phyloP scores from a whole-genome alignment of 2,113 vertebrate genomes.

The Ochotona curzoniae region DNA sequence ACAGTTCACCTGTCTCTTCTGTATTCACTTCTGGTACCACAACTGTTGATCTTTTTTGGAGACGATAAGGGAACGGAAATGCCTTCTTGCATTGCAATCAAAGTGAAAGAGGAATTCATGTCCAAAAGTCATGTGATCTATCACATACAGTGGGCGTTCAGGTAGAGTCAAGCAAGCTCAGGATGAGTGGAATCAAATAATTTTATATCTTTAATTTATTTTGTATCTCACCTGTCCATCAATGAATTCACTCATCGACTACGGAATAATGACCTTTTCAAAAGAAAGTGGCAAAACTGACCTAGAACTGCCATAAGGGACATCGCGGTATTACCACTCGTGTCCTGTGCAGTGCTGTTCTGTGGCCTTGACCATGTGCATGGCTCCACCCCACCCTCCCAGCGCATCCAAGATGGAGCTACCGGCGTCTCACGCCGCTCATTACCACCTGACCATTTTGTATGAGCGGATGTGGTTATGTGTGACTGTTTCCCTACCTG shows the following conservation, averaged over 20 bases:
- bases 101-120: constrained; percentile 83
- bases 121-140: constrained; percentile 80
- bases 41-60: constrained; percentile 85
- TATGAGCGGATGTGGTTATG: constrained; percentile 44
- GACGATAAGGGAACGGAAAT: constrained; percentile 86
- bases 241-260: constrained; percentile 79
- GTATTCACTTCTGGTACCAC: constrained; percentile 87
- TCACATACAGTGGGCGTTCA: constrained; percentile 83
- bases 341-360: constrained; percentile 63
- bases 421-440: constrained; percentile 59
- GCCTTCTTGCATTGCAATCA: constrained; percentile 85
- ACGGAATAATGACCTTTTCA: constrained; percentile 73
- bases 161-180: constrained; percentile 87
- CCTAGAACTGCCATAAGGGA: constrained; percentile 63
- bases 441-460: constrained; percentile 60
- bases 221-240: constrained; percentile 86
- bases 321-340: constrained; percentile 53
- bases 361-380: constrained; percentile 62
- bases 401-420: constrained; percentile 72
- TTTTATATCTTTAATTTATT: constrained; percentile 89
- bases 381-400: constrained; percentile 76
- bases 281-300: constrained; percentile 61
- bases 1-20: constrained; percentile 84
- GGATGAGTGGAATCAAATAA: constrained; percentile 90
- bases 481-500: constrained; percentile 76